Percentiles rank a stretch among this genome's conserved stretches.
Conservation (phyloP, 2,113 vertebrate species). For the Caranx ignobilis region DNA sequence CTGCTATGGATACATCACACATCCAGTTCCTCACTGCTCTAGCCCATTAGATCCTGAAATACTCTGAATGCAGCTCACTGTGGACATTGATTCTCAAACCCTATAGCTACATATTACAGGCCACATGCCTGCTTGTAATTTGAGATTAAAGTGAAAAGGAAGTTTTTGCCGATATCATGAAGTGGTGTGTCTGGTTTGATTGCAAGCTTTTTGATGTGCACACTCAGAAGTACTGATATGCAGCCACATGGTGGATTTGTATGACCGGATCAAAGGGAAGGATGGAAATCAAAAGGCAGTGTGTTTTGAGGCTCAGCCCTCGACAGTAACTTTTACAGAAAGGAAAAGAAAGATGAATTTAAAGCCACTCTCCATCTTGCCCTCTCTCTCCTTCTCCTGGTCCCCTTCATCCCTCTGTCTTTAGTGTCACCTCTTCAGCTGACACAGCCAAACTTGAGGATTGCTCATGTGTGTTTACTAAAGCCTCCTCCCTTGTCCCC, state of each 20-base stretch:
- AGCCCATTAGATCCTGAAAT: constrained; percentile 22
- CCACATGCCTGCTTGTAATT: constrained; percentile 30
- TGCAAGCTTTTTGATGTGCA: constrained; percentile 57
- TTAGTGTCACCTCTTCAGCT: constrained; percentile 62
- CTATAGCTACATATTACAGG: constrained; percentile 12
- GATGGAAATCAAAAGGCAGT: constrained; percentile 48
- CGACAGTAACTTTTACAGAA: constrained; percentile 45
- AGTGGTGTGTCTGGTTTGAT: constrained; percentile 40
- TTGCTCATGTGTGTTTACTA: constrained; percentile 62
- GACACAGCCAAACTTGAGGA: constrained; percentile 61
- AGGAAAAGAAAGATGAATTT: constrained; percentile 45
- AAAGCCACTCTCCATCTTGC: constrained; percentile 12
- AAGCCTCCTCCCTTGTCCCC: constrained; percentile 47
- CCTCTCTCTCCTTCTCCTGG: background rate
- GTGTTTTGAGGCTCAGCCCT: constrained; percentile 41
- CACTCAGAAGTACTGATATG: constrained; percentile 26
- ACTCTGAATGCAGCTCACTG: constrained; percentile 20
- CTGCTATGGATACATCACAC: background rate
- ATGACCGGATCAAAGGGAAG: constrained; percentile 55
- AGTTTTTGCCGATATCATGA: constrained; percentile 34
- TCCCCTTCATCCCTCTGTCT: constrained; percentile 42
- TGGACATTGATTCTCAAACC: constrained; percentile 22
- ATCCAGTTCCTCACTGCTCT: background rate
- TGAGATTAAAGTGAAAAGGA: constrained; percentile 43
- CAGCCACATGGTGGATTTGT: constrained; percentile 41